phyloP scores from a whole-genome alignment of 1,140 invertebrate species.

The Campoletis sonorensis region DNA sequence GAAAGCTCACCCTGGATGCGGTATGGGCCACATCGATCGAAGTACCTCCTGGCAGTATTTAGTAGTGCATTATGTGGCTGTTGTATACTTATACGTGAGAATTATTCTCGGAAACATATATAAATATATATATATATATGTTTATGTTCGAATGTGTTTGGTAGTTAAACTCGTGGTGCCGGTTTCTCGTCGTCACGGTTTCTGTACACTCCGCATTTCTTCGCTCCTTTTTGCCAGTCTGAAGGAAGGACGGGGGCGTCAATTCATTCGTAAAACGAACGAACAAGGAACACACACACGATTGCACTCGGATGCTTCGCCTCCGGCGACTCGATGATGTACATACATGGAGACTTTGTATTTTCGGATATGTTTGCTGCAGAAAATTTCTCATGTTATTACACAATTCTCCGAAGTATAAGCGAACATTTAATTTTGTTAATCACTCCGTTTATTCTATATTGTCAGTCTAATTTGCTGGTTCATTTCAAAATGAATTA shows the following conservation, averaged over 20 bases:
- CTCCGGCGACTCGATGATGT: too few species aligned
- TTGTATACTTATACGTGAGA: not conserved
- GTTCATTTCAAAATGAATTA: too few species aligned
- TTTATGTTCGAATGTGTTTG: not conserved
- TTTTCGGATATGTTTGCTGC: too few species aligned
- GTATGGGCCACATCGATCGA: constrained; percentile 60
- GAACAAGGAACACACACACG: too few species aligned
- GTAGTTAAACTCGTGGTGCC: not conserved
- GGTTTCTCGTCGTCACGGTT: not conserved
- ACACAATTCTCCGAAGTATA: too few species aligned
- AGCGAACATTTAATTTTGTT: too few species aligned
- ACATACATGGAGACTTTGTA: too few species aligned
- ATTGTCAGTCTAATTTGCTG: too few species aligned
- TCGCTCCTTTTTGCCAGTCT: not conserved
- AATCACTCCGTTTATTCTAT: too few species aligned
- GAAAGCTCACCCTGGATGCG: constrained; percentile 36
- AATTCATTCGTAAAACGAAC: not conserved
- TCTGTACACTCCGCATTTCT: not conserved
- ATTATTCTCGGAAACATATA: not conserved
- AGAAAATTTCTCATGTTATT: too few species aligned
- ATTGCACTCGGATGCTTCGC: too few species aligned
- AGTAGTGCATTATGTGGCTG: constrained; percentile 17
- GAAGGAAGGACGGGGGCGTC: not conserved
- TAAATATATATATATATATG: not conserved
- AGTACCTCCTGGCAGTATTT: constrained; percentile 7